phyloP scores from a whole-genome alignment of 2,113 vertebrate species.

The Cheirogaleus medius region DNA sequence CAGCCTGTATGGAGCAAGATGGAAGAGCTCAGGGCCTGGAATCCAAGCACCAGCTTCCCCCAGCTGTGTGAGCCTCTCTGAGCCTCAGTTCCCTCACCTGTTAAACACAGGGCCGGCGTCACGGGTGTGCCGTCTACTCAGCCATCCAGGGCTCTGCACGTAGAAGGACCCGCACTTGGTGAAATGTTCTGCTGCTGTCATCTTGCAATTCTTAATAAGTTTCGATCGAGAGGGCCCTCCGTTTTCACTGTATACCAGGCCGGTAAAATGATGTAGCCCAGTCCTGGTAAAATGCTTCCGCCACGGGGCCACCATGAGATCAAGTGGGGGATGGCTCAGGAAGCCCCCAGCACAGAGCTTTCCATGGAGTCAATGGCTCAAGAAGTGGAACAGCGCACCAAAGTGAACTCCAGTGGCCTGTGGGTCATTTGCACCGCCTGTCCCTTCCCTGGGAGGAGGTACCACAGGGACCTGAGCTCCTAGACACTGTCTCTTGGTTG shows the following conservation, averaged over 20 bases:
- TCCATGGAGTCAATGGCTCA: neutral
- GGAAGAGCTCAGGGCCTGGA: neutral
- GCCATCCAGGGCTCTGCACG: rapidly evolving
- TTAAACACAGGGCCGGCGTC: neutral
- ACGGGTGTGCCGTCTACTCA: rapidly evolving
- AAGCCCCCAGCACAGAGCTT: rapidly evolving
- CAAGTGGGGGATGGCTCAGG: rapidly evolving
- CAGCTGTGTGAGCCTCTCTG: neutral
- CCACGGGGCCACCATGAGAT: neutral
- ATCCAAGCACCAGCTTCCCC: neutral
- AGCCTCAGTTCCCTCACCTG: neutral
- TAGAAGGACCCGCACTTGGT: rapidly evolving
- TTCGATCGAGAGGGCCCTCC: neutral
- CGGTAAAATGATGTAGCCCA: rapidly evolving
- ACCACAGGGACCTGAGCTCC: neutral
- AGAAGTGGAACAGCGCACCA: rapidly evolving
- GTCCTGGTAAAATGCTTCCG: neutral
- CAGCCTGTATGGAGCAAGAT: neutral
- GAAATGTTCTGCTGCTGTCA: rapidly evolving
- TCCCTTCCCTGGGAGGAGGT: neutral
- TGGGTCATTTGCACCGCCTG: neutral
- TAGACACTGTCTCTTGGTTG: neutral
- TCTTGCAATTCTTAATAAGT: neutral
- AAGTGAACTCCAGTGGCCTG: neutral
- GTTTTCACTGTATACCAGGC: neutral